Evolutionary conservation across 2,797 vertebrate species (phyloP).

Genomic region (Myotis findleyi): DNA sequence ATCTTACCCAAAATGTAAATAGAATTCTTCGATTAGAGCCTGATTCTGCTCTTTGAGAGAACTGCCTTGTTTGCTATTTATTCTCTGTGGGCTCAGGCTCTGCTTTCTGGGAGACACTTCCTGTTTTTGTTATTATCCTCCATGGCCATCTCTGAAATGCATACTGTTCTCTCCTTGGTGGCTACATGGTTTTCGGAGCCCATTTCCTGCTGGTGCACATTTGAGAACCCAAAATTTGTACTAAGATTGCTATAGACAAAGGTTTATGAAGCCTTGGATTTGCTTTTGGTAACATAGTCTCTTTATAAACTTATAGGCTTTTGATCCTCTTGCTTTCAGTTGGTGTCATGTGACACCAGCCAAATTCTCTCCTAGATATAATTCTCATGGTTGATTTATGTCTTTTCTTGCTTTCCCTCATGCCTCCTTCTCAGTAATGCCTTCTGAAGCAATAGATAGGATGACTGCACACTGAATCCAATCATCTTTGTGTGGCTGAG

Average conservation of each 20-base stretch:
- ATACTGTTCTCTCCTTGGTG: background rate
- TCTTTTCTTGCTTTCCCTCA: background rate
- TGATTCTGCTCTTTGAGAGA: background rate
- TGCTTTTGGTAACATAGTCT: background rate
- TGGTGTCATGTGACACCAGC: background rate
- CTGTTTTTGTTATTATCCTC: background rate
- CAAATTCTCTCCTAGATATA: background rate
- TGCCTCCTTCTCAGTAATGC: background rate
- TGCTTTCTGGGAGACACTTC: background rate
- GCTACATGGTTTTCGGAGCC: background rate
- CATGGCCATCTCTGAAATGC: background rate
- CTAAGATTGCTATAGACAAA: background rate
- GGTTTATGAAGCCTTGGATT: background rate
- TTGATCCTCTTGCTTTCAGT: background rate
- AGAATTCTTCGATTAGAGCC: background rate
- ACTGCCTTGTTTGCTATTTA: background rate
- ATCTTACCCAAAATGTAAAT: background rate
- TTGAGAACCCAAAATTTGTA: background rate
- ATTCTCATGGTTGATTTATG: slow-evolving; percentile 4
- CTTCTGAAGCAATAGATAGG: background rate
- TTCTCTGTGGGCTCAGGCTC: background rate
- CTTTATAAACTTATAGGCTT: background rate
- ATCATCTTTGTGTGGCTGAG: background rate
- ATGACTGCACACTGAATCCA: background rate
- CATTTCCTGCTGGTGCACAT: background rate